Conservation (phyloP, 2,797 vertebrate species). For the Enteromius fasciolatus region DNA sequence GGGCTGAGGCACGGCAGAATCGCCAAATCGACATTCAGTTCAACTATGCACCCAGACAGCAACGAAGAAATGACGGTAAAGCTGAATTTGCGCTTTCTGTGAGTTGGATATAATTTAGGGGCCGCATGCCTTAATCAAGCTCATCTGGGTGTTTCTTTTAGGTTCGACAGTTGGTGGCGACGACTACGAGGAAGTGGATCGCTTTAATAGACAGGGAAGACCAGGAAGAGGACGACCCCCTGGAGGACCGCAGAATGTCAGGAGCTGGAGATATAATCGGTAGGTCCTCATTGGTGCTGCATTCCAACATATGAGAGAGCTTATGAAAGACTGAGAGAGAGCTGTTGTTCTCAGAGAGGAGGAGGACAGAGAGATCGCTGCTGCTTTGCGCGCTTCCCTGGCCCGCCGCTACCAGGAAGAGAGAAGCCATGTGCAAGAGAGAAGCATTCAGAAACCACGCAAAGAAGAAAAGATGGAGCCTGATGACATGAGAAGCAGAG, state of each 20-base stretch:
- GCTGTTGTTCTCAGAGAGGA: constrained; percentile 84
- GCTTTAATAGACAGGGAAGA: constrained; percentile 83
- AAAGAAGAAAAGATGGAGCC: constrained; percentile 83
- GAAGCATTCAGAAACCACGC: constrained; percentile 74
- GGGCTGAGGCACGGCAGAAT: constrained; percentile 95
- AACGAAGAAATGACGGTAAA: constrained; percentile 86
- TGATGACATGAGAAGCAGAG: constrained; percentile 73
- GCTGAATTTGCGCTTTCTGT: not conserved
- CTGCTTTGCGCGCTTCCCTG: constrained; percentile 88
- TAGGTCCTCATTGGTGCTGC: constrained; percentile 65
- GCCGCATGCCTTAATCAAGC: not conserved
- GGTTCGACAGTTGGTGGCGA: constrained; percentile 81
- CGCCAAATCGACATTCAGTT: constrained; percentile 98
- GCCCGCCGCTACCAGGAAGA: constrained; percentile 83
- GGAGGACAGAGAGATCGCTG: constrained; percentile 90
- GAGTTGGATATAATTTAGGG: not conserved
- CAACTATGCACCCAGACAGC: constrained; percentile 83
- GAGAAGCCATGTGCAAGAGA: constrained; percentile 78
- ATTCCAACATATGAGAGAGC: not conserved
- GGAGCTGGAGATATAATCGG: constrained; percentile 97
- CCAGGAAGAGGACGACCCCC: constrained; percentile 75
- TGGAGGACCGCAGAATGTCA: constrained; percentile 84
- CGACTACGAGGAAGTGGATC: constrained; percentile 90
- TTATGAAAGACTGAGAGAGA: constrained; percentile 7
- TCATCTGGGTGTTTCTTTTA: constrained; percentile 28